phyloP scores from a whole-genome alignment of 2,888 invertebrate genomes.

The Ichneumoninae sp. region DNA sequence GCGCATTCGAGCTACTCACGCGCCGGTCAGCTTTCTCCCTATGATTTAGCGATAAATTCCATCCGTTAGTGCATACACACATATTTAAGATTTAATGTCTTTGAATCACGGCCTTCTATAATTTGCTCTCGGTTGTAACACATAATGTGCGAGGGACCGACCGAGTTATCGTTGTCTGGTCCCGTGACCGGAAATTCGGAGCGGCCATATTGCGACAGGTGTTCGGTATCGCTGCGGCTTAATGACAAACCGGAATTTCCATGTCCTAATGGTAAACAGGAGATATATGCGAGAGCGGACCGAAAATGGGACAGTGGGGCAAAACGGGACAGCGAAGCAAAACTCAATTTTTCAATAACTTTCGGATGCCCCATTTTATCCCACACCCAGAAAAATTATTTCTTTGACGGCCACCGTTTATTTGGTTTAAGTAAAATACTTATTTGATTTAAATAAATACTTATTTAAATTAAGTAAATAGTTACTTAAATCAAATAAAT shows the following conservation, averaged over 20 bases:
- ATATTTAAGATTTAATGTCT: slow-evolving; percentile 48
- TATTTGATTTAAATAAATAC: no score
- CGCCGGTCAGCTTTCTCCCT: slow-evolving; percentile 78
- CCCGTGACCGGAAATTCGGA: slow-evolving; percentile 34
- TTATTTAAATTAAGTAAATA: no score
- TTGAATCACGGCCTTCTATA: slow-evolving; percentile 23
- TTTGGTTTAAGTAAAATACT: no score
- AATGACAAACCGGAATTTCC: slow-evolving; percentile 44
- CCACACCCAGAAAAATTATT: no score
- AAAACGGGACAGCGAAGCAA: no score
- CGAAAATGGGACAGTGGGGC: no score
- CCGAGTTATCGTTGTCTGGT: not conserved
- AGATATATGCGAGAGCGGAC: not conserved
- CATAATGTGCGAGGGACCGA: not conserved
- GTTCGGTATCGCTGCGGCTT: slow-evolving; percentile 10
- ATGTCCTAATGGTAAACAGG: not conserved
- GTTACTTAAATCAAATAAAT: no score
- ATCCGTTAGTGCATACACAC: slow-evolving; percentile 42
- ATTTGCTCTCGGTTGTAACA: slow-evolving; percentile 14
- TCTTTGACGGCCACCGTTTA: no score
- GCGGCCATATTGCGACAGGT: slow-evolving; percentile 2
- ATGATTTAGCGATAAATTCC: slow-evolving; percentile 76
- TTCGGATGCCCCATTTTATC: no score
- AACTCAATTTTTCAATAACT: no score
- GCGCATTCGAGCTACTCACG: slow-evolving; percentile 50